Evolutionary conservation across 2,113 vertebrate genomes (phyloP).

Genomic region (Apodemus speciosus): DNA sequence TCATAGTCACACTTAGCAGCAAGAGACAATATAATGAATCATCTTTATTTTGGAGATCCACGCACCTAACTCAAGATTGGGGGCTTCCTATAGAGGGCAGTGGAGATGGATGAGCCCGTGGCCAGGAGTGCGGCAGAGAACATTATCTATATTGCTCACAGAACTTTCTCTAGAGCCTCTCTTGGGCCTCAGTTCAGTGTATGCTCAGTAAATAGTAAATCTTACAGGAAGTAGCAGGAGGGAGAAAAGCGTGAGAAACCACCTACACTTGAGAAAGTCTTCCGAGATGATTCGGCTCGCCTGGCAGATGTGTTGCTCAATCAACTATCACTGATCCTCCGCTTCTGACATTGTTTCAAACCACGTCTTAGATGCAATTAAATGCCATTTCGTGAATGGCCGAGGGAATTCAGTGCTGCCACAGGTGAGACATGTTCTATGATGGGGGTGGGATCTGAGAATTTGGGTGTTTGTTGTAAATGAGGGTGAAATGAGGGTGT

Average conservation of each 20-base stretch:
- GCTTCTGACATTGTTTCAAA: conserved; percentile 56
- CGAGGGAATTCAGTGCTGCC: conserved; percentile 11
- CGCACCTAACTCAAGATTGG: background rate
- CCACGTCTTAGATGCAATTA: conserved; percentile 66
- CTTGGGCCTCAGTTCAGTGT: background rate
- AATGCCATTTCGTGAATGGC: conserved; percentile 42
- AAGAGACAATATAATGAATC: background rate
- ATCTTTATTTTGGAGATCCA: conserved; percentile 16
- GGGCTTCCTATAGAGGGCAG: background rate
- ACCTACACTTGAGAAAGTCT: conserved; percentile 11
- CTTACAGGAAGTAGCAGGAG: background rate
- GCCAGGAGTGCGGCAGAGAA: background rate
- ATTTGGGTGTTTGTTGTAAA: background rate
- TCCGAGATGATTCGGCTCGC: conserved; percentile 10
- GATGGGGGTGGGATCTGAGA: background rate
- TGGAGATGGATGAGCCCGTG: background rate
- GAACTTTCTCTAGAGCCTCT: background rate
- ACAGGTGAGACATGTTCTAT: conserved; percentile 33
- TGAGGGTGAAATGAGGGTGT: too few relatives aligned
- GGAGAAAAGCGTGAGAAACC: background rate
- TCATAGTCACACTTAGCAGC: background rate
- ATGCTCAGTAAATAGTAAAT: background rate
- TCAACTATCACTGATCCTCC: conserved; percentile 28
- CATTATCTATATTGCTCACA: background rate
- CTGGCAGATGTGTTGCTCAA: conserved; percentile 44